A percentile compares a stretch with the other conserved stretches of the same genome.
Conservation (phyloP, 2,797 vertebrate genomes). For the Aselliscus stoliczkanus region DNA sequence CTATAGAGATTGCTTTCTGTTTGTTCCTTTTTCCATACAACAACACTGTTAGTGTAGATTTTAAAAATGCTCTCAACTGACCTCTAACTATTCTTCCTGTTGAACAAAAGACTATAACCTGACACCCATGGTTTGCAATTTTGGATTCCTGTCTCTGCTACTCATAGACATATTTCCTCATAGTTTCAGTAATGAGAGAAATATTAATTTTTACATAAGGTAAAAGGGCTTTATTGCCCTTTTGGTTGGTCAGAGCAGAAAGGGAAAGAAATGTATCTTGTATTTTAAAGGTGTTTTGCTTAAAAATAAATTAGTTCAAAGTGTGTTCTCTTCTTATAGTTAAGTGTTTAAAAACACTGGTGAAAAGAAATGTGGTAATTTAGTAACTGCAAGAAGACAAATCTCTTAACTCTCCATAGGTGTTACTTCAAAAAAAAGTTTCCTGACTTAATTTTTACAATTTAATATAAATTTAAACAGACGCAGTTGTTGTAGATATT, state of each 20-base stretch:
- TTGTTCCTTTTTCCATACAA: not conserved
- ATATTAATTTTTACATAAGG: not conserved
- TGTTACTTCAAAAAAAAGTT: not conserved
- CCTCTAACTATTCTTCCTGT: not conserved
- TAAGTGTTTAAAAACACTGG: not conserved
- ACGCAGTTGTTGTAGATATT: not conserved
- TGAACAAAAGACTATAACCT: not conserved
- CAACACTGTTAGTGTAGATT: not conserved
- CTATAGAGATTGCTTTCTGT: not conserved
- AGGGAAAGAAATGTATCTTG: not conserved
- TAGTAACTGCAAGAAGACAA: not conserved
- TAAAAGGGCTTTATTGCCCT: not conserved
- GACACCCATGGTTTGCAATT: not conserved
- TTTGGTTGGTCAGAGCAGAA: not conserved
- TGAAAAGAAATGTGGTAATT: not conserved
- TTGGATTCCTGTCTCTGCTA: not conserved
- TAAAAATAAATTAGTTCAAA: not conserved
- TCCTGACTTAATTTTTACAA: not conserved
- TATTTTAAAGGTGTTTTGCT: not conserved
- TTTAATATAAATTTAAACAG: not conserved
- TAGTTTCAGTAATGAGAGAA: not conserved
- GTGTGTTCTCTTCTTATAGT: not conserved
- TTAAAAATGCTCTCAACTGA: not conserved
- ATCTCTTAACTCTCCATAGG: not conserved
- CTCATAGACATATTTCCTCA: not conserved